Conservation (phyloP, 2,113 vertebrate genomes). For the Chionis minor region DNA sequence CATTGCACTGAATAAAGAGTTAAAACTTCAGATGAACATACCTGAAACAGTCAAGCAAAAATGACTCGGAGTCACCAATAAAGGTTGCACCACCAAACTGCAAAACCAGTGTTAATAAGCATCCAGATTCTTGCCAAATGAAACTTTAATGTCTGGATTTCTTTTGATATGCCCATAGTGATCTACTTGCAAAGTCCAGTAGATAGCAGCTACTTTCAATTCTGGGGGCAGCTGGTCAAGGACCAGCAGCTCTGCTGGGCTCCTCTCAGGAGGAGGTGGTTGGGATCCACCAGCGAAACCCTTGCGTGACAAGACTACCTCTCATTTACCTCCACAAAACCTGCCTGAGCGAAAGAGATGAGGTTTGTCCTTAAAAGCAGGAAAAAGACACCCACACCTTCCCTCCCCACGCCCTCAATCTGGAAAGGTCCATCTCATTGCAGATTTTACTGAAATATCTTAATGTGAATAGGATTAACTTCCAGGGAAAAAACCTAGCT, state of each 20-base stretch:
- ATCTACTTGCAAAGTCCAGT: background rate
- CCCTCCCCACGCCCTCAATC: too few species aligned
- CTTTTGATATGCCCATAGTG: background rate
- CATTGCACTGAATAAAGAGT: background rate
- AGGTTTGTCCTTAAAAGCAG: background rate
- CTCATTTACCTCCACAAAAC: background rate
- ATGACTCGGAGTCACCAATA: background rate
- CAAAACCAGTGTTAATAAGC: background rate
- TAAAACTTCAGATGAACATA: background rate
- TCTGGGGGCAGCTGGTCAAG: background rate
- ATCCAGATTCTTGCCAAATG: background rate
- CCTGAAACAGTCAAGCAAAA: background rate
- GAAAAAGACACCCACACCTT: background rate
- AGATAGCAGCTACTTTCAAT: background rate
- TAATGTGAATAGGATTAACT: background rate
- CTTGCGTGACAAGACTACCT: background rate
- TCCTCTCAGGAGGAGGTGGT: background rate
- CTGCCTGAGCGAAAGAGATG: background rate
- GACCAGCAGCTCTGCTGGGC: background rate
- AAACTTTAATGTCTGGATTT: background rate
- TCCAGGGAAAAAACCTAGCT: background rate
- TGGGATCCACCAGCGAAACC: background rate
- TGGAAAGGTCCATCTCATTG: background rate
- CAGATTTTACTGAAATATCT: background rate
- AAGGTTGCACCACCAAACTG: background rate